Percentiles rank a stretch among this genome's conserved stretches.
phyloP scores from a whole-genome alignment of 2,797 vertebrate genomes.

The Enteromius thamalakanensis region DNA sequence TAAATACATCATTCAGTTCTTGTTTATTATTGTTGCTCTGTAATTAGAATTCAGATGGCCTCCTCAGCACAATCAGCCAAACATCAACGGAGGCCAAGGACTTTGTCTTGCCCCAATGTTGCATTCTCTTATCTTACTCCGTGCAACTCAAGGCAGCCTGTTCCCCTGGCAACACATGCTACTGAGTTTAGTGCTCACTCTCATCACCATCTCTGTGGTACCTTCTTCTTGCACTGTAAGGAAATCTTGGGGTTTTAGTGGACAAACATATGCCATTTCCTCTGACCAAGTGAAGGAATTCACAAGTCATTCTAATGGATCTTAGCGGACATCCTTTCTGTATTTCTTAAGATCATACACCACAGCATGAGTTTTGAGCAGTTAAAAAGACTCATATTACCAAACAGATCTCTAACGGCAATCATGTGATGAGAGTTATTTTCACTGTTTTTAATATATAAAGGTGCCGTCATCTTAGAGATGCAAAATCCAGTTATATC shows the following conservation, averaged over 20 bases:
- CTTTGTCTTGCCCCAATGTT: slow-evolving; percentile 53
- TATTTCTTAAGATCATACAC: neutral
- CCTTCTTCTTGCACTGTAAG: neutral
- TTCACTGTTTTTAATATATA: no score
- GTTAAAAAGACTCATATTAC: neutral
- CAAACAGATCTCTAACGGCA: neutral
- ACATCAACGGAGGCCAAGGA: slow-evolving; percentile 55
- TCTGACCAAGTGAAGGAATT: neutral
- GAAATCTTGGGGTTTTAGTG: neutral
- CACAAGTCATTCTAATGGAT: neutral
- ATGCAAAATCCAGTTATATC: no score
- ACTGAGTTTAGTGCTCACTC: slow-evolving; percentile 2
- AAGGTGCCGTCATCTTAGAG: no score
- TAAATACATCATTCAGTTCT: neutral
- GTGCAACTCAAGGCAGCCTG: slow-evolving; percentile 44
- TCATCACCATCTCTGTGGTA: slow-evolving; percentile 3
- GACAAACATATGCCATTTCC: neutral
- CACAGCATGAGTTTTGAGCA: neutral
- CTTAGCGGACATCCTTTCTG: neutral
- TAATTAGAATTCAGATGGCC: slow-evolving; percentile 55
- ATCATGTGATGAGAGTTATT: no score
- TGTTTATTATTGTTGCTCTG: slow-evolving; percentile 45
- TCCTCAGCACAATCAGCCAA: slow-evolving; percentile 52
- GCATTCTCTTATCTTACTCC: slow-evolving; percentile 55
- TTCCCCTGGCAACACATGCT: slow-evolving; percentile 52